Percentiles rank a stretch among this genome's conserved stretches.
Evolutionary conservation across 2,797 vertebrate genomes (phyloP).

Genomic region (Pelodytes ibericus): DNA sequence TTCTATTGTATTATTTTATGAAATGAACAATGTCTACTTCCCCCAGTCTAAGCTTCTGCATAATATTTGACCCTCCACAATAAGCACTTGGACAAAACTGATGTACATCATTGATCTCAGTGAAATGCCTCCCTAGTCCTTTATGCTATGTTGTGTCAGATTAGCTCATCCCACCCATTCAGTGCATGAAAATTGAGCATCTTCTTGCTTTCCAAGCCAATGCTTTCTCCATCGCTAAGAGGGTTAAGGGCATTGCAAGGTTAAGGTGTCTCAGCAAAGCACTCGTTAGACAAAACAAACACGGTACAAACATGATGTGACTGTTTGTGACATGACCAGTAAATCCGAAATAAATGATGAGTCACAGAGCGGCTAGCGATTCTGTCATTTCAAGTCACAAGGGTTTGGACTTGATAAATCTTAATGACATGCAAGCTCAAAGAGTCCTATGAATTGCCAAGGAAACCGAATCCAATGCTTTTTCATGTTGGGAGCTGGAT

Average conservation of each 20-base stretch:
- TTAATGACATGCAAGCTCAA: conserved; percentile 27
- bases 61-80: no score
- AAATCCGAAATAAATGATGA: conserved; percentile 38
- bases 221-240: not conserved
- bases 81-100: no score
- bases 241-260: not conserved
- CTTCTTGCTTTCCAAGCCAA: not conserved
- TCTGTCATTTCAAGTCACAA: conserved; percentile 44
- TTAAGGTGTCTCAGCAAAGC: not conserved
- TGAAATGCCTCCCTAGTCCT: no score
- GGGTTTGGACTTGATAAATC: conserved; percentile 37
- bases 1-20: no score
- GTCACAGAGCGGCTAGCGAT: conserved; percentile 25
- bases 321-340: conserved; percentile 40
- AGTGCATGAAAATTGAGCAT: not conserved
- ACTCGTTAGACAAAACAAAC: not conserved
- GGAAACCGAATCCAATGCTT: conserved; percentile 42
- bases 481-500: conserved; percentile 39
- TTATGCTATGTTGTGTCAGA: not conserved
- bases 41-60: no score
- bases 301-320: conserved; percentile 8
- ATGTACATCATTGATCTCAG: no score
- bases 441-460: conserved; percentile 38
- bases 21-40: no score
- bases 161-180: not conserved